A percentile compares a stretch with the other conserved stretches of the same genome.
Evolutionary conservation across 2,113 vertebrate species (phyloP).

Genomic region (Orthochromis malagaraziensis): DNA sequence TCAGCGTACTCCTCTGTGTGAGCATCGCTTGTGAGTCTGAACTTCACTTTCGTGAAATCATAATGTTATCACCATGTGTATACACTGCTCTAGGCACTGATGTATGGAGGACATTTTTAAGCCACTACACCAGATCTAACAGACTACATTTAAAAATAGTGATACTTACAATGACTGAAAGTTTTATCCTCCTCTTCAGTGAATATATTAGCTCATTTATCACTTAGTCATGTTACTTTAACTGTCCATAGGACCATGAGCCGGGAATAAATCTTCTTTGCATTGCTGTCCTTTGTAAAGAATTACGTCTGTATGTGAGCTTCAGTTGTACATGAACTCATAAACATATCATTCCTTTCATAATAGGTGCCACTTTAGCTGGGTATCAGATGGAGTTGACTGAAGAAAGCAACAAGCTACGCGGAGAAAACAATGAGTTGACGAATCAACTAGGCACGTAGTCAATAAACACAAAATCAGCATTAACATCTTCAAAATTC

Average conservation of each 20-base stretch:
- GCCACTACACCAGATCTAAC: neutral
- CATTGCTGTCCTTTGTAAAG: neutral
- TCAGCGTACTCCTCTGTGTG: neutral
- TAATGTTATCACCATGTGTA: neutral
- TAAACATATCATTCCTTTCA: neutral
- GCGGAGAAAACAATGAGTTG: accelerated
- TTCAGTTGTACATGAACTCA: neutral
- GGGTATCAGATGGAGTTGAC: accelerated
- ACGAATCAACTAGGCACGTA: neutral
- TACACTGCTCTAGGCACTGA: neutral
- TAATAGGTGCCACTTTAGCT: neutral
- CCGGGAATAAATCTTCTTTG: neutral
- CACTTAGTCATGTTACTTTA: neutral
- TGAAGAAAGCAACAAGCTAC: accelerated
- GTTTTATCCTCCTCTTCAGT: neutral
- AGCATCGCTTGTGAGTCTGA: neutral
- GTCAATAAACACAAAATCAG: neutral
- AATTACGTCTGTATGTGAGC: neutral
- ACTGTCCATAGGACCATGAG: neutral
- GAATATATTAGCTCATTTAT: neutral
- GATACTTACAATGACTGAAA: neutral
- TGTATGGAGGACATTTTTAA: neutral
- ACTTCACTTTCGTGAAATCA: neutral
- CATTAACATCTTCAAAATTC: neutral
- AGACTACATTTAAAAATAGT: neutral